Evolutionary conservation across 2,797 vertebrate genomes (phyloP).

Genomic region (Diplodus puntazzo): DNA sequence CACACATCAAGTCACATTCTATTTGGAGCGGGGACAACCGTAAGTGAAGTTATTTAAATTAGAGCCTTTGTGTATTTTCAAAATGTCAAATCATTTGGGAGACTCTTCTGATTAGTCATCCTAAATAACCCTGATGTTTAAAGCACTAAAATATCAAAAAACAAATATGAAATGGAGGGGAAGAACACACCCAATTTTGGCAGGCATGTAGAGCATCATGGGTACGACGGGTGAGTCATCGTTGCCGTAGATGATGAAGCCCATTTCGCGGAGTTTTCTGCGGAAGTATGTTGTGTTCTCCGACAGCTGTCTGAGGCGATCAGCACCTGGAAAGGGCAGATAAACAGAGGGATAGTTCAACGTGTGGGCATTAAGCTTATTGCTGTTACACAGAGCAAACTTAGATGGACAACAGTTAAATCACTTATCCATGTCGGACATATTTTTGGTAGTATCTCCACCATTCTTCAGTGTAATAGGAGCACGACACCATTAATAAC

Average conservation of each 20-base stretch:
- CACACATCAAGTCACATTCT: conserved; percentile 6
- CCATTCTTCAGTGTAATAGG: not conserved
- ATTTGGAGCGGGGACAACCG: conserved; percentile 19
- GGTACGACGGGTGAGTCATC: conserved; percentile 96
- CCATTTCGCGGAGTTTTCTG: conserved; percentile 91
- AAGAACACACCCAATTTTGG: conserved; percentile 91
- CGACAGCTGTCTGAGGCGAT: conserved; percentile 91
- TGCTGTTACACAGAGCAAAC: not conserved
- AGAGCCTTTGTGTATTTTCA: conserved; percentile 14
- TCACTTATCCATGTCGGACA: not conserved
- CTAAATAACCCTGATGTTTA: not conserved
- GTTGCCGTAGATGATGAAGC: conserved; percentile 98
- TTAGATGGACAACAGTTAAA: not conserved
- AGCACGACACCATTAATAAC: not conserved
- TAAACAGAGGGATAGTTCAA: not conserved
- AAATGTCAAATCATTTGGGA: conserved; percentile 9
- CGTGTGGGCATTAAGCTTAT: not conserved
- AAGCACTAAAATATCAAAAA: not conserved
- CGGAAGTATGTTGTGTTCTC: conserved; percentile 96
- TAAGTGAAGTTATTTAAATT: conserved; percentile 1
- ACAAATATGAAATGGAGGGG: not conserved
- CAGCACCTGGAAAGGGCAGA: conserved; percentile 82
- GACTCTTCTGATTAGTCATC: not conserved
- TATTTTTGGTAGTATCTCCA: too few relatives aligned
- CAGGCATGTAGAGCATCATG: conserved; percentile 98